A percentile compares a stretch with the other conserved stretches of the same genome.
Conservation (phyloP, 2,888 invertebrate genomes). For the Drosophila kambysellisi region DNA sequence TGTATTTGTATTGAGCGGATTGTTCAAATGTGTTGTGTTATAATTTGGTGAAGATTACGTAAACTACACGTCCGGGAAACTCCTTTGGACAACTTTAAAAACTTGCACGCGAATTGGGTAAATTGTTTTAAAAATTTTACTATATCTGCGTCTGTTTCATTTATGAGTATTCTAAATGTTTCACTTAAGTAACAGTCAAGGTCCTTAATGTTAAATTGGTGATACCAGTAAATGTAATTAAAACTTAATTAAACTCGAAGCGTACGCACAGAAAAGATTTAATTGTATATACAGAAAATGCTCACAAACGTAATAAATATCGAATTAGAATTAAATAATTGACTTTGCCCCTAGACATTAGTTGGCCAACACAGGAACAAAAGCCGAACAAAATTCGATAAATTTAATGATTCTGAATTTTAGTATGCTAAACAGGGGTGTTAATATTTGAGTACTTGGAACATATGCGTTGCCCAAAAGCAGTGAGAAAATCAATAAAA, state of each 20-base stretch:
- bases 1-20: not conserved
- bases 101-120: constrained; percentile 18
- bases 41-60: not conserved
- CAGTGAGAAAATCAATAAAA: constrained; percentile 47
- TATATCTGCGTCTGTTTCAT: not conserved
- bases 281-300: not conserved
- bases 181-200: constrained; percentile 1
- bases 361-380: not conserved
- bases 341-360: not conserved
- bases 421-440: constrained; percentile 17
- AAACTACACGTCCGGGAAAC: not conserved
- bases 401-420: constrained; percentile 16
- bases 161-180: constrained; percentile 37
- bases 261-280: not conserved
- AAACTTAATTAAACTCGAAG: not conserved
- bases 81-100: not conserved
- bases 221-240: not conserved
- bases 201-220: not conserved
- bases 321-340: constrained; percentile 1
- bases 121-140: not conserved
- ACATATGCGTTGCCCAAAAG: constrained; percentile 47
- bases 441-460: constrained; percentile 34
- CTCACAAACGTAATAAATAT: not conserved
- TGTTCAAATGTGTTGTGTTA: constrained; percentile 5
- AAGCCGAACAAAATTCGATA: constrained; percentile 2